phyloP scores from a whole-genome alignment of 2,113 vertebrate genomes.

The Columba janthina region DNA sequence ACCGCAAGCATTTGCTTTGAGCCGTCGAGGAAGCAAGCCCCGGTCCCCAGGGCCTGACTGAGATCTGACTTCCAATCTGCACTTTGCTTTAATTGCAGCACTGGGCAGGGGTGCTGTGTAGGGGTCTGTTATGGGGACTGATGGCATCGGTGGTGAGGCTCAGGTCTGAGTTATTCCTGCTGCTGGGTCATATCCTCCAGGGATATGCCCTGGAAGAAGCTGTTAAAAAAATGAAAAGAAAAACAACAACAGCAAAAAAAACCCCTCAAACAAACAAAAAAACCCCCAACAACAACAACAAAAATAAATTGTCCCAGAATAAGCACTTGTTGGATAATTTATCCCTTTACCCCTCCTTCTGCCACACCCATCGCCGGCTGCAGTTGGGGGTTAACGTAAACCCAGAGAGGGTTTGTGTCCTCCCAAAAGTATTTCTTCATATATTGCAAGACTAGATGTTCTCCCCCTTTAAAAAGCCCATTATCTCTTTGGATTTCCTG shows the following conservation, averaged over 20 bases:
- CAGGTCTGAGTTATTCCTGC: neutral
- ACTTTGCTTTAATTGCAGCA: neutral
- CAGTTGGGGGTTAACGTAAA: neutral
- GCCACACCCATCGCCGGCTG: neutral
- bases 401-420: neutral
- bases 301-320: neutral
- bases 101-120: neutral
- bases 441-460: neutral
- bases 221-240: neutral
- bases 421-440: neutral
- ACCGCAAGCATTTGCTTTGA: neutral
- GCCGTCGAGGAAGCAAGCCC: accelerated
- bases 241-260: neutral
- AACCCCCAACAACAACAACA: neutral
- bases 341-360: neutral
- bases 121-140: neutral
- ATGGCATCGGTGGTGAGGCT: neutral
- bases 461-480: neutral
- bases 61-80: neutral
- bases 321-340: neutral
- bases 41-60: neutral
- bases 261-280: too few species aligned
- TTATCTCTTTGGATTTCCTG: neutral
- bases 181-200: neutral
- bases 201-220: neutral